Percentiles rank a stretch among this genome's conserved stretches.
Conservation (phyloP, 2,113 vertebrate species). For the Trogon surrucura region DNA sequence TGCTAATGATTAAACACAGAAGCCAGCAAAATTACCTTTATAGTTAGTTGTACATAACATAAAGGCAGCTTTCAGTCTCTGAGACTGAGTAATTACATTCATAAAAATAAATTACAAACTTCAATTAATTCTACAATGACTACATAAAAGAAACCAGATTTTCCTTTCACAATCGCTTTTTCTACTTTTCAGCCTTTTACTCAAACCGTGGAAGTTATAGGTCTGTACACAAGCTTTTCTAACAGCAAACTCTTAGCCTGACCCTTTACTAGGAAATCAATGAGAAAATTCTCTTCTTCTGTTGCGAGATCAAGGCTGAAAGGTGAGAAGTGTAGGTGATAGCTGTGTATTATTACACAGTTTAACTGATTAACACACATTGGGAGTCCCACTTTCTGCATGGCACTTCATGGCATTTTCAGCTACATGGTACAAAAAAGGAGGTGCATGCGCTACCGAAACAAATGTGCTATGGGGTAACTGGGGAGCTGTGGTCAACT, state of each 20-base stretch:
- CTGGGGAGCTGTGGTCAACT: not conserved
- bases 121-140: constrained; percentile 1
- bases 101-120: constrained; percentile 26
- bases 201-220: not conserved
- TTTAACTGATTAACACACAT: not conserved
- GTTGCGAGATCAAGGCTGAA: not conserved
- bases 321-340: not conserved
- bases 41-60: not conserved
- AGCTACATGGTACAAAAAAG: not conserved
- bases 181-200: not conserved
- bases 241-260: not conserved
- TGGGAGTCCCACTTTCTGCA: not conserved
- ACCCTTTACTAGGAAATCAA: not conserved
- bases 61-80: constrained; percentile 22
- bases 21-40: constrained; percentile 22
- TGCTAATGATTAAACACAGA: constrained; percentile 17
- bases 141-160: not conserved
- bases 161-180: not conserved
- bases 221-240: not conserved
- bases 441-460: not conserved
- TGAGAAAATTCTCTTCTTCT: not conserved
- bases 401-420: not conserved
- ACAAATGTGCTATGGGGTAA: not conserved
- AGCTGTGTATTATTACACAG: not conserved
- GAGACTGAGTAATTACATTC: not conserved